Base-by-base conservation (phyloP, 2,113 vertebrate species). In the Sigmodon hispidus region DNA sequence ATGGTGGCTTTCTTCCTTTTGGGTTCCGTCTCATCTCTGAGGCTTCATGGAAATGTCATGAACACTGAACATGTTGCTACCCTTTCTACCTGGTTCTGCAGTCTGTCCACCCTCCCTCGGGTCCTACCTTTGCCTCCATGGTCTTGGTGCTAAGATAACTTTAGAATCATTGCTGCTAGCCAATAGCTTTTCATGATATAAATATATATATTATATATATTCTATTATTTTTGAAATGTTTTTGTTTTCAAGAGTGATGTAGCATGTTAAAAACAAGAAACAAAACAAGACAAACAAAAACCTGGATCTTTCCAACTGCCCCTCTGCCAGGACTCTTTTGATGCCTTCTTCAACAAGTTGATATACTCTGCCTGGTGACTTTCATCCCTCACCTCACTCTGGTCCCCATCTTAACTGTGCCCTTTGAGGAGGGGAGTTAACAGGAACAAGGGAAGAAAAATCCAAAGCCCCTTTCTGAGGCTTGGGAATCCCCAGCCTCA, bases 71-170 rank as follows among this genome's bases (percentile, higher is more conserved):
- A 95, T 96, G 95, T 98, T 98, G 97, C 95, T 95, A 93, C 94
- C 97, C 98, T 94, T 93, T 87, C 96, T n/a, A n/a, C n/a, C 95
- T 97, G 34, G 72, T 97, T 96, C 97, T 87, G 94, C 97, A 96
- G 97, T 96, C 29, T 24, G 83, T 87, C 75, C 34, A 10, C 67
- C 57, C 21, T 72, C n/a, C 90, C 88, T 80, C 63, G 96, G 81
- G 90, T 75, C 96, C 96, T 55, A 89, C 94, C 67, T 85, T 97
- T 76, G 89, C 87, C 97, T 96, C 97, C 97, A 97, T 98, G 98
- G 98, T 98, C 98, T 98, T 99, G 98, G 98, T 99, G 98, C 98
- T 99, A 99, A 98, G 97, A 98, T 98, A 98, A 98, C 98, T 98
- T 98, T 98, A 98, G 98, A 99, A 98, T 97, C 96, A 34, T 98